These are phyloP conservation scores for Armadillidium nasatum DNA, from an alignment of 1,140 invertebrate species.

Conservation along the genomic window DNA sequence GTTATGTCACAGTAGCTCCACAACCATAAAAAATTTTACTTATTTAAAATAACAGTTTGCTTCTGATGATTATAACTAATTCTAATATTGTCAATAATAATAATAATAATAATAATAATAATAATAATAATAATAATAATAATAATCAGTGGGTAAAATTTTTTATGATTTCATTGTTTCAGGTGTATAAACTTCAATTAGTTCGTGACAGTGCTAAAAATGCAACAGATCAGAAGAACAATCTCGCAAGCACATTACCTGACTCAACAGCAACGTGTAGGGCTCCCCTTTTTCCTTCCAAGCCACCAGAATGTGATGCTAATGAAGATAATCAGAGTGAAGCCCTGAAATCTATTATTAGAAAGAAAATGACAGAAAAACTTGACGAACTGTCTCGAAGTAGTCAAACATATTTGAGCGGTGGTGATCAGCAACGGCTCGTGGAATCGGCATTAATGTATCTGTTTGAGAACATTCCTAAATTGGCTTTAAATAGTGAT, in stretches of 20 bases:
- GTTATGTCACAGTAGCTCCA: too few species aligned
- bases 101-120: too few species aligned
- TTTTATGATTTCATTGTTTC: neutral
- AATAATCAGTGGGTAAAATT: too few species aligned
- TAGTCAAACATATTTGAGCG: conserved; percentile 16
- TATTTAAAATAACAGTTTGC: too few species aligned
- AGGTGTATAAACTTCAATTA: conserved; percentile 66
- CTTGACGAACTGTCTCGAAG: conserved; percentile 36
- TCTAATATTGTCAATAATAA: too few species aligned
- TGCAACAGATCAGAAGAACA: conserved; percentile 21
- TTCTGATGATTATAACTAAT: too few species aligned
- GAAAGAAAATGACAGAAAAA: conserved; percentile 44
- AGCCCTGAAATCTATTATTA: conserved; percentile 45
- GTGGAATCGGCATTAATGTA: conserved; percentile 38
- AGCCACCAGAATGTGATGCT: conserved; percentile 38
- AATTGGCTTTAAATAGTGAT: conserved; percentile 41
- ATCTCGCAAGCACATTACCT: neutral
- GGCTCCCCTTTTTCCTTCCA: neutral
- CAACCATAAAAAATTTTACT: too few species aligned
- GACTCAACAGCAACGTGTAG: conserved; percentile 14
- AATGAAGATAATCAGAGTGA: conserved; percentile 50
- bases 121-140: too few species aligned
- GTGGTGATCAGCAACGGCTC: conserved; percentile 24
- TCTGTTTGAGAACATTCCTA: conserved; percentile 40
- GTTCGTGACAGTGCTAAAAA: conserved; percentile 23